A percentile compares a stretch with the other conserved stretches of the same genome.
These are phyloP conservation scores for Pocillopora damicornis DNA, from an alignment of 64 coral and sea anemone genomes.

Conservation along the genomic window DNA sequence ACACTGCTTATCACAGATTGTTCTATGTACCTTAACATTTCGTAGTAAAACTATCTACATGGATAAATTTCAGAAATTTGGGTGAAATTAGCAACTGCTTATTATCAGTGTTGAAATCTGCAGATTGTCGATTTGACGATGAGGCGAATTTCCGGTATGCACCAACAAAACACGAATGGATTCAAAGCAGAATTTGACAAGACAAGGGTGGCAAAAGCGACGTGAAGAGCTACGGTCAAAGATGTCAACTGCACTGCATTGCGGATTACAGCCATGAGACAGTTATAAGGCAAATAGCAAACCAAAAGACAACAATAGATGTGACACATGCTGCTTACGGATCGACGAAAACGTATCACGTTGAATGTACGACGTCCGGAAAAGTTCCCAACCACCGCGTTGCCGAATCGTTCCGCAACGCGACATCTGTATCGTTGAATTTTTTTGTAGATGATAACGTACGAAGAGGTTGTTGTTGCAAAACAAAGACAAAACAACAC, in stretches of 20 bases:
- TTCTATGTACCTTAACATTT: no score
- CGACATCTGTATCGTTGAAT: not conserved
- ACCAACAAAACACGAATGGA: not conserved
- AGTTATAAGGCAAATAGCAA: not conserved
- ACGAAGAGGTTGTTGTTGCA: not conserved
- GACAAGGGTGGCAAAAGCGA: not conserved
- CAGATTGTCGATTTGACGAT: not conserved
- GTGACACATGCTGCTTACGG: not conserved
- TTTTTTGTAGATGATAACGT: not conserved
- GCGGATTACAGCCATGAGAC: not conserved
- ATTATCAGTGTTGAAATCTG: not conserved
- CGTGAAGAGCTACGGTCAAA: not conserved
- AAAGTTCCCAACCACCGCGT: not conserved
- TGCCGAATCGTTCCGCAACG: not conserved
- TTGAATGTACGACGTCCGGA: not conserved
- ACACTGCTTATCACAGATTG: no score
- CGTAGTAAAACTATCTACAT: no score
- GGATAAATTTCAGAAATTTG: no score
- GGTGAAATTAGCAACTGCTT: not conserved
- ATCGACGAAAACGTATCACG: not conserved
- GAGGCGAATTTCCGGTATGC: slow-evolving; percentile 1
- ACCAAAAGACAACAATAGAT: not conserved
- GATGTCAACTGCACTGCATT: not conserved
- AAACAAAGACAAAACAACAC: not conserved
- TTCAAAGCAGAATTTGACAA: not conserved